A percentile compares a stretch with the other conserved stretches of the same genome.
Evolutionary conservation across 2,797 vertebrate genomes (phyloP).

Genomic region (Alouatta caraya): DNA sequence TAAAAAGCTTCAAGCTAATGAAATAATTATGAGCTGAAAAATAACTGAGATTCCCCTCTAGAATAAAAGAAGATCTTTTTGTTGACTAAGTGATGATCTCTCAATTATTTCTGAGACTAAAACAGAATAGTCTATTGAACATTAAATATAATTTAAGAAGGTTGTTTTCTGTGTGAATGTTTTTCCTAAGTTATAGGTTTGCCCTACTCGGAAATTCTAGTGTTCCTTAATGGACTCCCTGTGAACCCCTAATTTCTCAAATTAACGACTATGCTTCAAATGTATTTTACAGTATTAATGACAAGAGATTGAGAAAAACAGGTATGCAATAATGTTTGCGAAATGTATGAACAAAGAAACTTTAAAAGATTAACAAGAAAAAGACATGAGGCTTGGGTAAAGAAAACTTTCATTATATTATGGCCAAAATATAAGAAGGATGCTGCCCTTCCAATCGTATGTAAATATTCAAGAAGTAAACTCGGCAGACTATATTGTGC

Average conservation of each 20-base stretch:
- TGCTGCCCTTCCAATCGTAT: not conserved
- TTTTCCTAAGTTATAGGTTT: not conserved
- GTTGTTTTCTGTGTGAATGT: not conserved
- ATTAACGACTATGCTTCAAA: not conserved
- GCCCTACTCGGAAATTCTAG: not conserved
- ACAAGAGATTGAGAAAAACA: constrained; percentile 4
- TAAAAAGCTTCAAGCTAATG: not conserved
- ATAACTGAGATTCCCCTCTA: not conserved
- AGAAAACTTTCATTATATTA: not conserved
- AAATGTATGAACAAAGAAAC: not conserved
- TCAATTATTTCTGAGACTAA: constrained; percentile 19
- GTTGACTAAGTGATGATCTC: not conserved
- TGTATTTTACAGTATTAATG: not conserved
- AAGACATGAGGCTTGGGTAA: not conserved
- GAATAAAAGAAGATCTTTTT: not conserved
- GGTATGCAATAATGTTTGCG: not conserved
- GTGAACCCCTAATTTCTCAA: not conserved
- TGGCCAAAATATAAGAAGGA: not conserved
- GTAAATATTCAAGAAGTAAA: not conserved
- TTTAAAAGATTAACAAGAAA: not conserved
- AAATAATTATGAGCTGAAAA: not conserved
- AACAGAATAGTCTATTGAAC: not conserved
- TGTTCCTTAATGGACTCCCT: not conserved
- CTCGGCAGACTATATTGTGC: not conserved
- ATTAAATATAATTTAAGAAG: not conserved